A percentile compares a stretch with the other conserved stretches of the same genome.
Evolutionary conservation across 2,888 invertebrate genomes (phyloP).

Genomic region (Nymphalis polychloros): DNA sequence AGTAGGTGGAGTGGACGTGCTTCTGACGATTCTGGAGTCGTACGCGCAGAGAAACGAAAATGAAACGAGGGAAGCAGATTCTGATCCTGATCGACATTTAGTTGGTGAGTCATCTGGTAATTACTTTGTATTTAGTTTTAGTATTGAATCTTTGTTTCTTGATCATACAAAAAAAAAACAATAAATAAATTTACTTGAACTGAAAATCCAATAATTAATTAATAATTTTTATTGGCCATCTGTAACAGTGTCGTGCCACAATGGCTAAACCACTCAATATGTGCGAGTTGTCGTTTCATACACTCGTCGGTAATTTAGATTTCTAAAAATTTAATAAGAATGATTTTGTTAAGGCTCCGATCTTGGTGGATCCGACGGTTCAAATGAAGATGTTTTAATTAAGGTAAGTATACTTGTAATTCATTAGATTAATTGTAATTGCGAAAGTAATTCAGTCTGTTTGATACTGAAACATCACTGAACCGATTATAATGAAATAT

Average conservation of each 20-base stretch:
- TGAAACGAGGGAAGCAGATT: constrained; percentile 53
- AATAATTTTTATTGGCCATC: no score
- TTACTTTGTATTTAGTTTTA: not conserved
- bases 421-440: not conserved
- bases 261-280: no score
- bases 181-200: no score
- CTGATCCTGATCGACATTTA: constrained; percentile 66
- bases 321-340: not conserved
- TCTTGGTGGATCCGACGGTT: constrained; percentile 77
- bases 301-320: no score
- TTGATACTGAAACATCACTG: not conserved
- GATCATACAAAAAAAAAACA: no score
- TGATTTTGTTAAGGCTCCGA: constrained; percentile 60
- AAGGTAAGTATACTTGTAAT: constrained; percentile 73
- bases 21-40: constrained; percentile 76
- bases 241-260: no score
- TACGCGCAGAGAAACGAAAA: constrained; percentile 70
- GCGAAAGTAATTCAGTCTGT: not conserved
- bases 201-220: no score
- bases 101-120: constrained; percentile 52
- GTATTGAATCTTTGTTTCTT: no score
- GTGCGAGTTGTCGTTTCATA: no score
- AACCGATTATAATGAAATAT: no score
- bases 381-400: constrained; percentile 85
- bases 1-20: constrained; percentile 71